phyloP scores from a whole-genome alignment of 30 jellyfish, hydroid and myxozoan species.

The Pseudorhiza aurosa region DNA sequence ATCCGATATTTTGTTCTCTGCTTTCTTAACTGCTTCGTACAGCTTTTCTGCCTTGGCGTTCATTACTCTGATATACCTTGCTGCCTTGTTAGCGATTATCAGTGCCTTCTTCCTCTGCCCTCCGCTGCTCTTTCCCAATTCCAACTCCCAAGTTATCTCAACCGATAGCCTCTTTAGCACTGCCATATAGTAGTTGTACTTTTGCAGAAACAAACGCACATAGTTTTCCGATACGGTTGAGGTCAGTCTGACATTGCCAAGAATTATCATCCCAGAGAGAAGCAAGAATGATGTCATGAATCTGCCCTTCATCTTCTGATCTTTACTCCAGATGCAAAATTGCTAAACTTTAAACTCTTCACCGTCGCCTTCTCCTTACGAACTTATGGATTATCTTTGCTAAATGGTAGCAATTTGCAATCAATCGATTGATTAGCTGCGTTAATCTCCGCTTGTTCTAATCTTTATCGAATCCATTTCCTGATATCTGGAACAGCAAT shows the following conservation, averaged over 20 bases:
- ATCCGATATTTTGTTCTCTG: conserved; percentile 18
- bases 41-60: conserved; percentile 56
- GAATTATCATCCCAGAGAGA: neutral
- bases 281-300: neutral
- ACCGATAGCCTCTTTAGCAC: conserved; percentile 42
- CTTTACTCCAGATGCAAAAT: too few relatives aligned
- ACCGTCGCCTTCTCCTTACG: too few relatives aligned
- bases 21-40: conserved; percentile 26
- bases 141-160: conserved; percentile 69
- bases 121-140: conserved; percentile 32
- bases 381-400: too few relatives aligned
- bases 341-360: too few relatives aligned
- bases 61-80: conserved; percentile 24
- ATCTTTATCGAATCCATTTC: too few relatives aligned
- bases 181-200: conserved; percentile 75
- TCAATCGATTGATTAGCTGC: too few relatives aligned
- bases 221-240: neutral
- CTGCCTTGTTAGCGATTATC: conserved; percentile 38
- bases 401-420: too few relatives aligned
- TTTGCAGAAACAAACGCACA: conserved; percentile 45
- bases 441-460: too few relatives aligned
- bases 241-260: neutral
- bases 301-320: conserved; percentile 1
- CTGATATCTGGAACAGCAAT: too few relatives aligned
- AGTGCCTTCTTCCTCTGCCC: conserved; percentile 50